phyloP scores from a whole-genome alignment of 2,888 invertebrate species.

The Hydrotaea diabolus region DNA sequence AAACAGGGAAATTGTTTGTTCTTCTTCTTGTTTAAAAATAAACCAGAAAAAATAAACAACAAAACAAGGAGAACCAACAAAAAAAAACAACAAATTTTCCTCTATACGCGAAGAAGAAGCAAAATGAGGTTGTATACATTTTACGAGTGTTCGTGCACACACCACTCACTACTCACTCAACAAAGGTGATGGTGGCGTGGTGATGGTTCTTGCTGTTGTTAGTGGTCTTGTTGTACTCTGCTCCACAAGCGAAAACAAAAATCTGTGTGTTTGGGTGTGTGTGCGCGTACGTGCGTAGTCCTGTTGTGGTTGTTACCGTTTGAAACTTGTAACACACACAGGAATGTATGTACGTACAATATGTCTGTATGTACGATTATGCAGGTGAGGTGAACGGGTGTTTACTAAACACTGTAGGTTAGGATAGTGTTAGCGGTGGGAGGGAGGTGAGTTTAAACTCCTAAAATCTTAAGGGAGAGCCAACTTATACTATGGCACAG shows the following conservation, averaged over 20 bases:
- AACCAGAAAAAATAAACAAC: constrained; percentile 30
- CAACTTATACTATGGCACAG: not conserved
- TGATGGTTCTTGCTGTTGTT: not conserved
- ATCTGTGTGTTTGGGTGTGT: not conserved
- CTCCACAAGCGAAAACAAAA: not conserved
- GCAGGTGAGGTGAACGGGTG: not conserved
- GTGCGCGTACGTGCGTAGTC: not conserved
- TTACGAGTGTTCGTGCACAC: not conserved
- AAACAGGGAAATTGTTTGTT: constrained; percentile 9
- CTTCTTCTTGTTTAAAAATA: constrained; percentile 18
- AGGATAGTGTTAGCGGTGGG: not conserved
- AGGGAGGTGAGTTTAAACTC: not conserved
- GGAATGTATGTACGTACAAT: not conserved
- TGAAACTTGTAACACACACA: not conserved
- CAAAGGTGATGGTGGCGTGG: not conserved
- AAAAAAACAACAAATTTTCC: not conserved
- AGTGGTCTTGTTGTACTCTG: not conserved
- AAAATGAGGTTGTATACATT: constrained; percentile 37
- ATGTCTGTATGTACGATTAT: not conserved
- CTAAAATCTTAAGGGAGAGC: not conserved
- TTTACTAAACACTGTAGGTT: not conserved
- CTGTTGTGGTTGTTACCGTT: not conserved
- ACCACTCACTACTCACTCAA: not conserved
- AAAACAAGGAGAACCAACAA: not conserved
- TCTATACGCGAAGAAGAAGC: constrained; percentile 4